Conservation (phyloP, 92 coral and sea anemone genomes). For the Paramuricea clavata region DNA sequence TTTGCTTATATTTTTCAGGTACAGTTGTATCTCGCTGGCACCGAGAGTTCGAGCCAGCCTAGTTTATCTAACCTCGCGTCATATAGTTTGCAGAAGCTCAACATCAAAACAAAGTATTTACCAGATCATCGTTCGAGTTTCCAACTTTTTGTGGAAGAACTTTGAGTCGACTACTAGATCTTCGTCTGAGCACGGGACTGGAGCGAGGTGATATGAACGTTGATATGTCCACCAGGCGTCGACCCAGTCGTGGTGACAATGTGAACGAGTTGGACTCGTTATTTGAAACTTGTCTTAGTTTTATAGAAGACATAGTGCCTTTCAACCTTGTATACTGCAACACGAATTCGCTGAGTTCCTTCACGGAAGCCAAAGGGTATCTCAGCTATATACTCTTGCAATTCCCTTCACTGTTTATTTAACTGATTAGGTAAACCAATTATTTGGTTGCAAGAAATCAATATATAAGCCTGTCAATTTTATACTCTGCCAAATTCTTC, state of each 20-base stretch:
- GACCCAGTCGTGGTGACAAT: background rate
- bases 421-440: background rate
- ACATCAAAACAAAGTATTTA: constrained; percentile 7
- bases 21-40: too few relatives aligned
- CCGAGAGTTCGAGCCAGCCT: too few relatives aligned
- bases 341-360: background rate
- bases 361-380: background rate
- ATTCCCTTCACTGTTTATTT: background rate
- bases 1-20: too few relatives aligned
- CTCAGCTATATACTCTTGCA: background rate
- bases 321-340: background rate
- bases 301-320: background rate
- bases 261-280: background rate
- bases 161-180: constrained; percentile 15
- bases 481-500: background rate
- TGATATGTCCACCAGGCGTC: constrained; percentile 20
- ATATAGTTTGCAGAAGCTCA: background rate
- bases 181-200: constrained; percentile 25
- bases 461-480: background rate
- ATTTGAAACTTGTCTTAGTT: background rate
- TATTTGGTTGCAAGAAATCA: background rate
- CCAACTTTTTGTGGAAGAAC: background rate
- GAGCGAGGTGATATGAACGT: constrained; percentile 30
- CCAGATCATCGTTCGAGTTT: background rate
- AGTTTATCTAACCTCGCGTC: background rate